These are phyloP conservation scores for Galeopterus variegatus DNA, from an alignment of 2,113 vertebrate species.

Conservation along the genomic window DNA sequence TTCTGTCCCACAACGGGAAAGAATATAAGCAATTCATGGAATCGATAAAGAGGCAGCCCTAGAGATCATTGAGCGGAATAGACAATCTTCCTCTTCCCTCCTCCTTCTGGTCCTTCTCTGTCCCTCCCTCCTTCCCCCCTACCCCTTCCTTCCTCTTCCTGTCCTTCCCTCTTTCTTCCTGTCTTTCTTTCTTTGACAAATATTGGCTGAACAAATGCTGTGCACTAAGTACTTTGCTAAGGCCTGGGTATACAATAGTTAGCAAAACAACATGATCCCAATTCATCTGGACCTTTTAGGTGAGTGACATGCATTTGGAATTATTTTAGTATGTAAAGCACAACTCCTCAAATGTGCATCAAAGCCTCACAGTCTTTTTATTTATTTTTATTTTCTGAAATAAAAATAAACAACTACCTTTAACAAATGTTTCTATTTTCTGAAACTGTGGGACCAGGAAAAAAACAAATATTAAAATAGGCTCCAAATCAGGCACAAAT, in stretches of 20 bases:
- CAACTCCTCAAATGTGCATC: neutral
- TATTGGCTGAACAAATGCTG: neutral
- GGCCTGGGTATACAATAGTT: neutral
- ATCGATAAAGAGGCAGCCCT: neutral
- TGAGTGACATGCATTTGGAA: neutral
- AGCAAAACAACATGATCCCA: neutral
- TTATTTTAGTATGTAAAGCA: conserved; percentile 28
- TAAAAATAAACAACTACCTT: conserved; percentile 60
- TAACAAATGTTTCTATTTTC: conserved; percentile 60
- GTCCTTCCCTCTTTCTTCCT: neutral
- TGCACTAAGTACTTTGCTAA: neutral
- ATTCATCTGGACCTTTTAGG: neutral
- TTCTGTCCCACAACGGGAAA: neutral
- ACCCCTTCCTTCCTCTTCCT: too few relatives aligned
- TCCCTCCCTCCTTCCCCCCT: too few relatives aligned
- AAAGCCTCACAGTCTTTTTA: neutral
- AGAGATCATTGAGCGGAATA: neutral
- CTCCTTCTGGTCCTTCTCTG: too few relatives aligned
- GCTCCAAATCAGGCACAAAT: conserved; percentile 44
- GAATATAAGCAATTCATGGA: neutral
- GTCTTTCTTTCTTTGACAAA: neutral
- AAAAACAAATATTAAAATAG: neutral
- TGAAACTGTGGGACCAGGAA: conserved; percentile 27
- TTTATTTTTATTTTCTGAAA: conserved; percentile 56
- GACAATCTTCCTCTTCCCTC: neutral